These are phyloP conservation scores for Megalonaias nervosa DNA, from an alignment of 1,140 invertebrate genomes.

Conservation along the genomic window DNA sequence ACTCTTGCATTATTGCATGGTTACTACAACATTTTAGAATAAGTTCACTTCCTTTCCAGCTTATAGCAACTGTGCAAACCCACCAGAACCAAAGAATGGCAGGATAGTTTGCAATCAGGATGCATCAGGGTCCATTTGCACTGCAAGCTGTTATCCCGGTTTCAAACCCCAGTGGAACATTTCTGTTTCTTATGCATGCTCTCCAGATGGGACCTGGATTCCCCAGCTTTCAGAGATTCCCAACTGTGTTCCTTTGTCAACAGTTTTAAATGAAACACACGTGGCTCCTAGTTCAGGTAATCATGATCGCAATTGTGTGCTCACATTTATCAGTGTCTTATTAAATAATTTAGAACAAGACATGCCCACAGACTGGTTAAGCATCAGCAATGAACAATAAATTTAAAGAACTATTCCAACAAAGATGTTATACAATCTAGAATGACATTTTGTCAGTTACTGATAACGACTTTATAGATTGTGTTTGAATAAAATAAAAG, in stretches of 20 bases:
- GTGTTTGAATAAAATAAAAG: neutral
- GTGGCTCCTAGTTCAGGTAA: neutral
- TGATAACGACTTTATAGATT: neutral
- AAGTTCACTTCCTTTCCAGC: conserved; percentile 33
- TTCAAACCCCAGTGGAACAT: conserved; percentile 77
- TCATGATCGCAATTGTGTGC: neutral
- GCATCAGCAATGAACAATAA: neutral
- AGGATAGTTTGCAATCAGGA: conserved; percentile 40
- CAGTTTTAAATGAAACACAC: too few relatives aligned
- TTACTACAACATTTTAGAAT: neutral
- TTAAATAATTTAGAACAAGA: neutral
- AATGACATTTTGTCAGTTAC: too few relatives aligned
- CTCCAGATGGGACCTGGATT: conserved; percentile 77
- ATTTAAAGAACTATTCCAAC: neutral
- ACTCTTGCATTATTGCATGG: too few relatives aligned
- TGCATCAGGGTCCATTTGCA: conserved; percentile 71
- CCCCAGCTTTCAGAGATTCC: conserved; percentile 79
- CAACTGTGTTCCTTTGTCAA: conserved; percentile 80
- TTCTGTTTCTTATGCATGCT: conserved; percentile 79
- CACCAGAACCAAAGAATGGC: conserved; percentile 42
- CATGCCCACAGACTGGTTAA: neutral
- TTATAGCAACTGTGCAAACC: conserved; percentile 40
- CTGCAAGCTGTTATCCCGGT: conserved; percentile 78
- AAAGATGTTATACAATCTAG: too few relatives aligned
- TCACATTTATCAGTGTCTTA: neutral